These are phyloP conservation scores for Amblyopsis hoosieri DNA, from an alignment of 2,797 vertebrate species.

Conservation along the genomic window DNA sequence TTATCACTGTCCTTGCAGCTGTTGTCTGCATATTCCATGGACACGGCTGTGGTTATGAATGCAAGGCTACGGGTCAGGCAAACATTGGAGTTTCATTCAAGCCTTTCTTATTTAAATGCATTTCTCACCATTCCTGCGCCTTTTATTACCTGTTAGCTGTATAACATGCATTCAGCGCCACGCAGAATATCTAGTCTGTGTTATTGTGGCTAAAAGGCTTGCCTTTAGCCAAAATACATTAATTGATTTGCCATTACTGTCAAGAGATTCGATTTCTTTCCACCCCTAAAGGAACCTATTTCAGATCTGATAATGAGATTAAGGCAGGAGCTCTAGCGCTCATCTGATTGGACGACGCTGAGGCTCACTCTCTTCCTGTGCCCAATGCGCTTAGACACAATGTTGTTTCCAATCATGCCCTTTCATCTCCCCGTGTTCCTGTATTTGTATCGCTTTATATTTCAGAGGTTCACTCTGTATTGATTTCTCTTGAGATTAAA, in stretches of 20 bases:
- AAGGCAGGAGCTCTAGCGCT: constrained; percentile 28
- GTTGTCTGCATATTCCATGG: constrained; percentile 14
- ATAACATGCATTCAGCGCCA: constrained; percentile 19
- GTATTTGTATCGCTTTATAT: constrained; percentile 58
- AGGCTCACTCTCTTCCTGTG: not conserved
- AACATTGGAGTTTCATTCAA: constrained; percentile 15
- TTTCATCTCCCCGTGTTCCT: constrained; percentile 59
- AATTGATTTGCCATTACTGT: constrained; percentile 49
- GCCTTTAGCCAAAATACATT: constrained; percentile 26
- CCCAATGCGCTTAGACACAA: not conserved
- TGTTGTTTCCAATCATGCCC: constrained; percentile 14
- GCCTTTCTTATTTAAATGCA: too few species aligned
- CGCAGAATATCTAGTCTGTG: constrained; percentile 1
- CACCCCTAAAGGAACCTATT: constrained; percentile 58
- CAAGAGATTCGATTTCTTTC: constrained; percentile 58
- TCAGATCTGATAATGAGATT: constrained; percentile 61
- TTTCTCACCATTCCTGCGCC: not conserved
- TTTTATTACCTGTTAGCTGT: constrained; percentile 10
- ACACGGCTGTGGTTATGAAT: constrained; percentile 12
- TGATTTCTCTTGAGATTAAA: constrained; percentile 71
- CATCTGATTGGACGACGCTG: constrained; percentile 41
- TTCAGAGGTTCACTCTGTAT: constrained; percentile 69
- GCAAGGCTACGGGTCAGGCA: not conserved
- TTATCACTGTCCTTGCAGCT: constrained; percentile 33
- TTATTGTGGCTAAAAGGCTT: constrained; percentile 23